Evolutionary conservation across 2,113 vertebrate species (phyloP).

Genomic region (Apus apus): DNA sequence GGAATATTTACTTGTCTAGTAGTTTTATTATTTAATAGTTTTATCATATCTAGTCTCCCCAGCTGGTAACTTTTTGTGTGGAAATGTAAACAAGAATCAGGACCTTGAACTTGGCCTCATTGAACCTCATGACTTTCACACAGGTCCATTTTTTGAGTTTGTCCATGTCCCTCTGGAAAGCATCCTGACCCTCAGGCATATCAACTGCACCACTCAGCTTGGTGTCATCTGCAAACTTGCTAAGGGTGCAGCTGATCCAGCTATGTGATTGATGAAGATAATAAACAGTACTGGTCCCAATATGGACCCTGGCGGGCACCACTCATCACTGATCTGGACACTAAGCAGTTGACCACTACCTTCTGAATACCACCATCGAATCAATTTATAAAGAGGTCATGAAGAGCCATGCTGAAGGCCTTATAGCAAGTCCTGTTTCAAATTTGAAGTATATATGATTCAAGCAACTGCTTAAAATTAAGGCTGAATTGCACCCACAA

Average conservation of each 20-base stretch:
- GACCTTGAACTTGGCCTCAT: background rate
- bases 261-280: background rate
- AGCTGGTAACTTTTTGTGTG: background rate
- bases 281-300: background rate
- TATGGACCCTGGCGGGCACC: too few relatives aligned
- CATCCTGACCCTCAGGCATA: background rate
- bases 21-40: conserved; percentile 6
- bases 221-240: background rate
- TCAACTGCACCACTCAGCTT: background rate
- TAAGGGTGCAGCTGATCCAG: too few relatives aligned
- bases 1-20: background rate
- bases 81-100: background rate
- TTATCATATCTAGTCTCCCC: background rate
- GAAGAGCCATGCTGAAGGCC: too few relatives aligned
- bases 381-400: background rate
- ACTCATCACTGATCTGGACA: too few relatives aligned
- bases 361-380: too few relatives aligned
- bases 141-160: too few relatives aligned
- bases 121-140: too few relatives aligned
- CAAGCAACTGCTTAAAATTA: background rate
- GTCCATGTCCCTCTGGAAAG: too few relatives aligned
- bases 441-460: background rate
- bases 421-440: background rate
- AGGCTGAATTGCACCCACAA: background rate
- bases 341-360: background rate